Base-by-base conservation (phyloP, 2,113 vertebrate species). In the Pongo pygmaeus region DNA sequence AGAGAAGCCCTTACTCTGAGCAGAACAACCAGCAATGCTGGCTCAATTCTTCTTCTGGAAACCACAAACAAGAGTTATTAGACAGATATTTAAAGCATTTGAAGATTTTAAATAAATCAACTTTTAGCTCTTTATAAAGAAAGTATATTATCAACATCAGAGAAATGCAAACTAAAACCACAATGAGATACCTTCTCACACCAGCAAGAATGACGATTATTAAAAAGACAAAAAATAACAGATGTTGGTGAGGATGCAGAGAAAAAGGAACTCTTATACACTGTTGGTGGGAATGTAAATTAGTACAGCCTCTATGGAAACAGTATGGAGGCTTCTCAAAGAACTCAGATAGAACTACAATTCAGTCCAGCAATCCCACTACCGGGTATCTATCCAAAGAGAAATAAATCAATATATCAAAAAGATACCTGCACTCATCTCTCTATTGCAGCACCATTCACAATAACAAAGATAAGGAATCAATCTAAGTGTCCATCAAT, bases 61-160 rank as follows among this genome's bases (percentile, higher is more conserved):
- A 72, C 9, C n/a, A 61, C 23, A 93, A 52, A 86, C 9, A 43
- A 59, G n/a, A n/a, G 23, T 25, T 85, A 46, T 85, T 89, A 87
- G 35, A 20, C 43, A 70, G 27, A 55, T 64, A 86, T 30, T 93
- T 79, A 96, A 57, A 84, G 17, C 0, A 75, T 48, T 69, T 84
- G 20, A 35, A 96, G 17, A 93, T 72, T 96, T 96, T 92, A 74
- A 92, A 52, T 72, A 89, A 72, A 55, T 43, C 52, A 6, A 64
- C 1, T 85, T 95, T 96, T 70, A 91, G 32, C 40, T 87, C 43
- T 8, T 57, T 92, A 77, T 23, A 80, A 93, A 85, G 55, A 84
- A 93, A 70, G 2, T 48, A 48, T 48, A 78, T 48, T 48, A 48
- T 85, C 43, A 94, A 69, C 16, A 1, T 35, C 67, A 69, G 16